These are phyloP conservation scores for Arion vulgaris DNA, from an alignment of 1,140 invertebrate genomes.

Conservation along the genomic window DNA sequence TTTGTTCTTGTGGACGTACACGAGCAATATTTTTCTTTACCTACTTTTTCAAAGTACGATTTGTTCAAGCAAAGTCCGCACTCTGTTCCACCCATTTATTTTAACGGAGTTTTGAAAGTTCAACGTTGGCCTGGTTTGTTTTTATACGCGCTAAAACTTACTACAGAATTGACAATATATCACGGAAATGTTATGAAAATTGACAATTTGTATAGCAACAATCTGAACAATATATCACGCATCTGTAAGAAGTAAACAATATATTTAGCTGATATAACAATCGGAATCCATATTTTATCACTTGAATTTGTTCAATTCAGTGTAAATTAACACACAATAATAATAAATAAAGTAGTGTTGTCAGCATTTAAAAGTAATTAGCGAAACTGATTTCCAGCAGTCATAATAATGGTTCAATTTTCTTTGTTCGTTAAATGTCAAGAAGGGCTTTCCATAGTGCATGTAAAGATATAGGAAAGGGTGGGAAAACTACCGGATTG, in stretches of 20 bases:
- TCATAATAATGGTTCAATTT: too few relatives aligned
- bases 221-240: not conserved
- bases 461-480: too few relatives aligned
- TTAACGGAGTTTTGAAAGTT: not conserved
- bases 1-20: not conserved
- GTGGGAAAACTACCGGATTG: too few relatives aligned
- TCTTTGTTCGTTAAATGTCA: too few relatives aligned
- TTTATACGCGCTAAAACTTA: not conserved
- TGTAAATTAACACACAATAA: not conserved
- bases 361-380: too few relatives aligned
- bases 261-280: not conserved
- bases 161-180: not conserved
- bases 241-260: not conserved
- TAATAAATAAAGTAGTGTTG: not conserved
- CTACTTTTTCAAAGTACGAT: not conserved
- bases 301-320: not conserved
- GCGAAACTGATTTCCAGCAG: too few relatives aligned
- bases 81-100: slow-evolving; percentile 1
- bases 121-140: not conserved
- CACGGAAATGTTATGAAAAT: not conserved
- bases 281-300: not conserved
- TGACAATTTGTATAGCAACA: not conserved
- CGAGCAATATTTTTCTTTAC: not conserved
- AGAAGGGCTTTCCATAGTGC: too few relatives aligned
- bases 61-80: not conserved